Conservation (phyloP, 1,140 invertebrate genomes). For the Aphaenogaster rudis region DNA sequence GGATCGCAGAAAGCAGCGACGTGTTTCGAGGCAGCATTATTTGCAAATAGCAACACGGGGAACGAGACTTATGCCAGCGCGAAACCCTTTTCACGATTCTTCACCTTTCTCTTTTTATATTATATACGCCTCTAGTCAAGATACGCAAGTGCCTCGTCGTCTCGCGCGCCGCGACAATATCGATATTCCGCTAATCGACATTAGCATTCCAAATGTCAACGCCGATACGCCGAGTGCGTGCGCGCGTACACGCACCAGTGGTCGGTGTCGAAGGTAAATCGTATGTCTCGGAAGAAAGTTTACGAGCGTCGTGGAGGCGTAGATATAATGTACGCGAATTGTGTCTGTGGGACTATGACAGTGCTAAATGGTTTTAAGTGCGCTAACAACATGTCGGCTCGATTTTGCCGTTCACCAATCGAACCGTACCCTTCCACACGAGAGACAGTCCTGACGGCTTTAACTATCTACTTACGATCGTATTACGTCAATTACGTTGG, state of each 20-base stretch:
- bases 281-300: conserved; percentile 69
- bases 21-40: conserved; percentile 38
- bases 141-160: background rate
- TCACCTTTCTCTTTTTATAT: conserved; percentile 29
- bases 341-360: conserved; percentile 62
- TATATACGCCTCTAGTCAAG: conserved; percentile 37
- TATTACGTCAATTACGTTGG: conserved; percentile 68
- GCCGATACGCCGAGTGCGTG: conserved; percentile 44
- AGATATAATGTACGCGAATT: conserved; percentile 40
- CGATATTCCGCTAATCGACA: conserved; percentile 73
- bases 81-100: conserved; percentile 12
- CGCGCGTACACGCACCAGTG: background rate
- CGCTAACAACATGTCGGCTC: conserved; percentile 62
- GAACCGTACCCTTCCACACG: conserved; percentile 17
- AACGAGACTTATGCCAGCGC: background rate
- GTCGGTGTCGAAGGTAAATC: conserved; percentile 34
- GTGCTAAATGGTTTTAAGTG: conserved; percentile 73
- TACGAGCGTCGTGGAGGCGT: conserved; percentile 59
- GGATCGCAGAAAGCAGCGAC: conserved; percentile 47
- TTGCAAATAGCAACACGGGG: conserved; percentile 25
- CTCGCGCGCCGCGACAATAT: conserved; percentile 65
- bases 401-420: conserved; percentile 70
- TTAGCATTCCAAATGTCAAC: conserved; percentile 79
- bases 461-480: conserved; percentile 29
- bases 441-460: conserved; percentile 34